Conservation (phyloP, 2,888 invertebrate species). For the Spatulosminthurus flaviceps region DNA sequence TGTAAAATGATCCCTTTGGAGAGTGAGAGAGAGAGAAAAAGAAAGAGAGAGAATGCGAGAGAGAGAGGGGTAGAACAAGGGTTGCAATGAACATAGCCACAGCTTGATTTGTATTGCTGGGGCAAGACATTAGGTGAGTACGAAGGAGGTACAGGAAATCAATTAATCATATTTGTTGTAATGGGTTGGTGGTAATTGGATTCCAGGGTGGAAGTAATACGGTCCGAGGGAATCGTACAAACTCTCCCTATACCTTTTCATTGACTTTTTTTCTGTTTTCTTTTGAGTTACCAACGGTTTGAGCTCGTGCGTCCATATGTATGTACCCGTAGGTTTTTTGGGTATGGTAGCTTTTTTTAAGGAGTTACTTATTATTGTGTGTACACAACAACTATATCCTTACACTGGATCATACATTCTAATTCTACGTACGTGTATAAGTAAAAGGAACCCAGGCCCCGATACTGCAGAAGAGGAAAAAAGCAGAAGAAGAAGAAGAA, state of each 20-base stretch:
- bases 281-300: background rate
- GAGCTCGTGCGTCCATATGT: background rate
- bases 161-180: constrained; percentile 48
- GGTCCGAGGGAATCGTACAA: constrained; percentile 16
- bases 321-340: background rate
- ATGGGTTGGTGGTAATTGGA: constrained; percentile 43
- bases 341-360: too few relatives aligned
- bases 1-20: constrained; percentile 7
- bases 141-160: constrained; percentile 43
- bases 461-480: too few relatives aligned
- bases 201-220: constrained; percentile 42
- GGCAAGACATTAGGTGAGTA: constrained; percentile 29
- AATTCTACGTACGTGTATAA: too few relatives aligned
- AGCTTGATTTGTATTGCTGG: background rate
- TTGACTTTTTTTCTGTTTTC: background rate
- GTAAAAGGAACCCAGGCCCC: too few relatives aligned
- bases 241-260: constrained; percentile 1
- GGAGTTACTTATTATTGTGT: too few relatives aligned
- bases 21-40: background rate
- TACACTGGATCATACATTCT: too few relatives aligned
- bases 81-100: background rate
- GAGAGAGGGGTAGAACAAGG: too few relatives aligned
- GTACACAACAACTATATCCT: too few relatives aligned
- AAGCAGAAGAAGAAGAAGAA: background rate
- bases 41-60: background rate